Evolutionary conservation across 1,140 invertebrate species (phyloP), one percentile per base, ranked within the genome.

Genomic region (Ptiloglossa arizonensis): DNA sequence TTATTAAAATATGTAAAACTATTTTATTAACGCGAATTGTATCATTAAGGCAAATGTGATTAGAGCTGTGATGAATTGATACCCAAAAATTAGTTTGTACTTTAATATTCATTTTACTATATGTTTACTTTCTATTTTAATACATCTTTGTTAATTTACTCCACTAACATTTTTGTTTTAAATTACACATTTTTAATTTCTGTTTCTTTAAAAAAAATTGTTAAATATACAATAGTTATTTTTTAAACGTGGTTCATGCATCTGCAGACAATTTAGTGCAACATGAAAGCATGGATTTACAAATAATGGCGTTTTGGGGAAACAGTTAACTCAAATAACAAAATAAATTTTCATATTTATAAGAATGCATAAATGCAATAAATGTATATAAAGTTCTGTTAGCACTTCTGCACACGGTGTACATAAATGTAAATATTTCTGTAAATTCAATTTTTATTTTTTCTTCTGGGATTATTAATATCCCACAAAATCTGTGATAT

Each of bases 221-320:
- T 75, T 67, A 56, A 74, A 74, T 83, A 60, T 46, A 80, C 38
- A 24, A 59, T 54, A 67, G 38, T 57, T 35, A 32, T 35, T 38
- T 44, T 79, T 62, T 38, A 57, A 77, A 69, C 13, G 74, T 82
- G 81, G 77, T 76, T 87, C 79, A 71, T 82, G 82, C 82, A 82
- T 88, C 46, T 82, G 71, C 69, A 81, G 41, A 67, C 69, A 80
- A 80, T 85, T 59, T 69, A 73, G 73, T 79, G 77, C 59, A 79
- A 80, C 29, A 56, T 81, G 56, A 46, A 56, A 83, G 80, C 83
- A 89, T 89, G 88, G 88, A 89, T 89, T 89, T 89, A 89, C 87
- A 88, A 79, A 79, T 85, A 83, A 83, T 59, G 66, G 79, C 78
- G 17, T 44, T 38, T 22, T 59, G 38, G 79, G 79, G 32, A 79